Conservation (phyloP, 2,888 invertebrate species). For the Andrena trimmerana region DNA sequence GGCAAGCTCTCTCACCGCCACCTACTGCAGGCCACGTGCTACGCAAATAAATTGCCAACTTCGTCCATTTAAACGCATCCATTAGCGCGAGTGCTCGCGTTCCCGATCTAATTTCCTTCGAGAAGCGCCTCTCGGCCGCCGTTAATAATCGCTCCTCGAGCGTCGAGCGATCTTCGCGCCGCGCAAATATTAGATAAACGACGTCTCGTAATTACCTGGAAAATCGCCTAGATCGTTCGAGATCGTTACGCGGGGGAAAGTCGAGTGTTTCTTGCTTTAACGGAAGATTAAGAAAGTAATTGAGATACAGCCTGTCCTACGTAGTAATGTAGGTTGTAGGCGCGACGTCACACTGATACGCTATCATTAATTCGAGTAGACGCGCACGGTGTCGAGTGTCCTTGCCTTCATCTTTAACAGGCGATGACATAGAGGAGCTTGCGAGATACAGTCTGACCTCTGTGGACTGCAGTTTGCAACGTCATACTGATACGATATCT, state of each 20-base stretch:
- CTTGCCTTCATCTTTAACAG: not conserved
- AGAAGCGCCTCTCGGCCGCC: conserved; percentile 8
- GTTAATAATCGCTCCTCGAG: not conserved
- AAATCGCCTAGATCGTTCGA: conserved; percentile 1
- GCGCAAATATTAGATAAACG: conserved; percentile 52
- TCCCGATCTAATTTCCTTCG: conserved; percentile 47
- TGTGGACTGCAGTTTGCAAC: not conserved
- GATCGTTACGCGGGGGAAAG: not conserved
- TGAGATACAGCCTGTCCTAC: not conserved
- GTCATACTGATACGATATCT: conserved; percentile 7
- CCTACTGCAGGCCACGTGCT: conserved; percentile 48
- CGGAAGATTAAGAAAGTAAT: not conserved
- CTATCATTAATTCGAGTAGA: not conserved
- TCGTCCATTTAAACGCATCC: conserved; percentile 36
- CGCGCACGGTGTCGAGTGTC: not conserved
- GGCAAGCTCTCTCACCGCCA: conserved; percentile 24
- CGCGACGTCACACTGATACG: not conserved
- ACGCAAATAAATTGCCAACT: conserved; percentile 60
- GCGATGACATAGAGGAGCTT: not conserved
- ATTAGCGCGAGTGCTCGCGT: conserved; percentile 33
- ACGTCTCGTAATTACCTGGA: conserved; percentile 22
- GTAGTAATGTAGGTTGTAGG: not conserved
- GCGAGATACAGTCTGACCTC: not conserved
- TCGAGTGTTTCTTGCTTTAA: not conserved
- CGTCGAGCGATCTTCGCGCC: not conserved